Base-by-base conservation (phyloP, 2,797 vertebrate genomes). In the Ciconia nigra region DNA sequence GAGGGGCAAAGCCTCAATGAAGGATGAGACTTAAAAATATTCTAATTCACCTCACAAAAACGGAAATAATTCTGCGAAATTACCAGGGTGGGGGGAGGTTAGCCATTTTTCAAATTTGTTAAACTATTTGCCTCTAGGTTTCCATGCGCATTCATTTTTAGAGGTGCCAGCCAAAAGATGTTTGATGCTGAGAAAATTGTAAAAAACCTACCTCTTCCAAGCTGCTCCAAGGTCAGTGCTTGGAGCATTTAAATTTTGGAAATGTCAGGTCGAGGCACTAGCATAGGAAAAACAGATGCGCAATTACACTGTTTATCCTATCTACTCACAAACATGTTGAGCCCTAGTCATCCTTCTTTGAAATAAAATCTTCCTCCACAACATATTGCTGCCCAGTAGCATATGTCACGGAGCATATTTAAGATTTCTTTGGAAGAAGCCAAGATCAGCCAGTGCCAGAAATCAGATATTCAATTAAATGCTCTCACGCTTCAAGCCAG, bases 331-430 rank as follows among this genome's bases (percentile, higher is more conserved):
- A 74, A 13, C 29, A 78, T 39, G 29, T 82, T 94, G 86, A 81
- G 42, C 24, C 51, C 62, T n/a, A 71, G 41, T 70, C 33, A 65
- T 83, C 85, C 93, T 28, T 49, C 85, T 94, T 28, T 49, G 35
- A 81, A 86, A 88, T 67, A 59, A 91, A 94, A 86, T 92, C 70
- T 93, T 84, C 59, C 67, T 89, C 47, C 67, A 63, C 52, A 87
- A 57, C 77, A 65, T 78, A 79, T 72, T 89, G 82, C 67, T 94
- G 89, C 83, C 91, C 89, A 83, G 83, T 87, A 94, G 59, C 67
- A 85, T 55, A 55, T 93, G 67, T 83, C 79, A 80, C 18, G 18
- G 76, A 96, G 52, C 63, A n/a, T 74, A 82, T 81, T 81, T 93
- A 73, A 87, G 57, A 78, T 81, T 86, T 83, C 57, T 84, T 81